Conservation (phyloP, 2,113 vertebrate species). For the Eupsittula cactorum region DNA sequence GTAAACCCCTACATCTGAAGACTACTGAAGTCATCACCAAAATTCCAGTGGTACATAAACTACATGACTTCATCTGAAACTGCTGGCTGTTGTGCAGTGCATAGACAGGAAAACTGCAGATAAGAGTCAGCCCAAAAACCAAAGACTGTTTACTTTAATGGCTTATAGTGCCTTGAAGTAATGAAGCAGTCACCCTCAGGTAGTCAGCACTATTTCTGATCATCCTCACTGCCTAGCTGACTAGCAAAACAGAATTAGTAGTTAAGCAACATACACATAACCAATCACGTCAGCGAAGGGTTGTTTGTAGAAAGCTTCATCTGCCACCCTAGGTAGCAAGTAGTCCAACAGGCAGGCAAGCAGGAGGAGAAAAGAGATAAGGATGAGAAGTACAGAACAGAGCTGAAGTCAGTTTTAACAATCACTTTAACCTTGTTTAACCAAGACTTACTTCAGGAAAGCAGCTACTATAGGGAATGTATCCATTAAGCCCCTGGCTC, state of each 20-base stretch:
- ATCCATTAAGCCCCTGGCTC: neutral
- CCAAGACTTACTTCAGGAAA: neutral
- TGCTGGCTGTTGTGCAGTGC: neutral
- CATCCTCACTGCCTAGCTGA: neutral
- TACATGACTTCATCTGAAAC: neutral
- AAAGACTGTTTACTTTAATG: neutral
- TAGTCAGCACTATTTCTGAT: neutral
- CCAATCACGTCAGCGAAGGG: conserved; percentile 99
- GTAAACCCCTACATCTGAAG: neutral
- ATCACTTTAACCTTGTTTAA: neutral
- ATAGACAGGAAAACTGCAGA: neutral
- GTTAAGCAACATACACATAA: conserved; percentile 99
- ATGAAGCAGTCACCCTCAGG: neutral
- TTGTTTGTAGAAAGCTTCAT: conserved; percentile 99
- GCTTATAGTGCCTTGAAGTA: neutral
- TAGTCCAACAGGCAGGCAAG: conserved; percentile 86
- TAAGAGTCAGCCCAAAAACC: neutral
- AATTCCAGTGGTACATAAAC: neutral
- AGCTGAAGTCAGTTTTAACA: conserved; percentile 34
- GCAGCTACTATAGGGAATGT: neutral
- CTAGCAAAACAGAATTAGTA: conserved; percentile 82
- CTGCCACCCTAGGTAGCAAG: conserved; percentile 95
- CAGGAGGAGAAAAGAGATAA: conserved; percentile 88
- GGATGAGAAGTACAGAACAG: conserved; percentile 79
- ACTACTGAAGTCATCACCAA: neutral